Evolutionary conservation across 2,113 vertebrate species (phyloP), one percentile per base, ranked within the genome.

Genomic region (Upupa epops): DNA sequence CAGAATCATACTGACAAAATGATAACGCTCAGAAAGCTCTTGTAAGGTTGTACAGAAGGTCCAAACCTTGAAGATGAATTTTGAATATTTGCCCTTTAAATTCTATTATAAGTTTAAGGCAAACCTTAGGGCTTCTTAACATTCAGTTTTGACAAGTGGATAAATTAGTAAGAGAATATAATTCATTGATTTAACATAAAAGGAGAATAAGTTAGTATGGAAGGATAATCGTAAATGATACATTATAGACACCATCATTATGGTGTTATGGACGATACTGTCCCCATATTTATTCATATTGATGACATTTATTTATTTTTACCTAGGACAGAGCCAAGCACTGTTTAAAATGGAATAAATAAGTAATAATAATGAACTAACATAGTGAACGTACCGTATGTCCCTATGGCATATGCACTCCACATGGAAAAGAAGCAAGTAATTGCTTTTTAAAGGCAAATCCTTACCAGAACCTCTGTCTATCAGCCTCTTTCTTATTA

Each of bases 71-170:
- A 75, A 92, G 66, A 20, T 93, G 86, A 86, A 82, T 88, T 94
- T 94, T 78, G 86, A 96, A 84, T 73, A 61, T 14, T 78, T 92
- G 66, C 83, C 90, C 88, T 95, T 96, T 95, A 92, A 92, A 88
- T 90, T 91, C 83, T 86, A 29, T 91, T 81, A 59, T n/a, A 89
- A 90, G 74, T 88, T 92, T 89, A 86, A 88, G 59, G 37, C 70
- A 90, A 93, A 88, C 45, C 73, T 81, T 72, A 3, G 1, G 40
- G 20, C 61, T 93, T 78, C 65, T 86, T 92, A 93, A 89, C 77
- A 82, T 92, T 87, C 88, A 25, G 20, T 81, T 93, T 90, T 92
- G 92, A 92, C 86, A 93, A 61, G 51, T 82, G 92, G 86, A 95
- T 90, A 95, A 82, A 92, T 90, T 94, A 78, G 32, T 75, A n/a